Evolutionary conservation across 2,113 vertebrate genomes (phyloP).

Genomic region (Megaleporinus macrocephalus): DNA sequence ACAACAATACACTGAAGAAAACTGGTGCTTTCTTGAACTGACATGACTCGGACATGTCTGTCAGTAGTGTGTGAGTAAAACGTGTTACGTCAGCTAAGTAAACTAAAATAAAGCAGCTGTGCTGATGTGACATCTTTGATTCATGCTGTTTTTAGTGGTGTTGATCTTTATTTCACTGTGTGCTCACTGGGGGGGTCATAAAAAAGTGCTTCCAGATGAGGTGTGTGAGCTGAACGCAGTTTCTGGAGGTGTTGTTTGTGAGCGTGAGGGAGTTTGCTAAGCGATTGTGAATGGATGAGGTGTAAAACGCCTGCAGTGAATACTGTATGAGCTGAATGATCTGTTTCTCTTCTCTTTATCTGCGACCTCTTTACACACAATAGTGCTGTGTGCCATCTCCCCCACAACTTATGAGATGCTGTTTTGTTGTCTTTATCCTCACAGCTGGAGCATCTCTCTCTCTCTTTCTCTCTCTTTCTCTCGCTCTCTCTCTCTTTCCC

Average conservation of each 20-base stretch:
- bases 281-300: slow-evolving; percentile 55
- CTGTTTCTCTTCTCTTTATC: slow-evolving; percentile 72
- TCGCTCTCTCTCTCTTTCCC: slow-evolving; percentile 37
- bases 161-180: too few relatives aligned
- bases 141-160: too few relatives aligned
- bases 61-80: too few relatives aligned
- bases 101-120: too few relatives aligned
- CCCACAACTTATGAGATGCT: slow-evolving; percentile 75
- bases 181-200: too few relatives aligned
- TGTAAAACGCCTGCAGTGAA: slow-evolving; percentile 47
- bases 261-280: slow-evolving; percentile 6
- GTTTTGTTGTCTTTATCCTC: slow-evolving; percentile 81
- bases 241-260: not conserved
- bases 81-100: too few relatives aligned
- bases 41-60: too few relatives aligned
- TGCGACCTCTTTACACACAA: slow-evolving; percentile 66
- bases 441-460: slow-evolving; percentile 84
- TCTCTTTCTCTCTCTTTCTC: slow-evolving; percentile 55
- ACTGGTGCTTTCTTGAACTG: too few relatives aligned
- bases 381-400: slow-evolving; percentile 69
- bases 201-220: not conserved
- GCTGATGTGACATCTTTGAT: too few relatives aligned
- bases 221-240: not conserved
- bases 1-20: too few relatives aligned
- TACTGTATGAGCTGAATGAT: slow-evolving; percentile 62